A percentile compares a stretch with the other conserved stretches of the same genome.
Evolutionary conservation across 2,888 invertebrate genomes (phyloP).

Genomic region (Amblyteles armatorius): DNA sequence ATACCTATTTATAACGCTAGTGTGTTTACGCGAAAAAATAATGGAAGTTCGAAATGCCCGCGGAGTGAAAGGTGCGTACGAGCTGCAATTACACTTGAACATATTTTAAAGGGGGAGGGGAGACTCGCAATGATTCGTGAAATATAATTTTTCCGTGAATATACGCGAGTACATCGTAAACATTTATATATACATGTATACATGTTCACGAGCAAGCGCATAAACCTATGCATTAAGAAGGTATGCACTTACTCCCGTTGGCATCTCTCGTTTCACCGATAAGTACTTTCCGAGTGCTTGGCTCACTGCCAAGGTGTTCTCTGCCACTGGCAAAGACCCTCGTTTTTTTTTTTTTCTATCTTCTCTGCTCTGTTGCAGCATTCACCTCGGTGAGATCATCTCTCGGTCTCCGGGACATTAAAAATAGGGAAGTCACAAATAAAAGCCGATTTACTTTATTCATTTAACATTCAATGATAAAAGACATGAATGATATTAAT

Average conservation of each 20-base stretch:
- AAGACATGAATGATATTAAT: too few relatives aligned
- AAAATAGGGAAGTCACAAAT: background rate
- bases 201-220: slow-evolving; percentile 1
- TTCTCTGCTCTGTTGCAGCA: background rate
- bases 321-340: slow-evolving; percentile 35
- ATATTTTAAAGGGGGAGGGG: slow-evolving; percentile 12
- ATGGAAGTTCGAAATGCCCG: slow-evolving; percentile 13
- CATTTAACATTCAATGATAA: background rate
- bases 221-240: slow-evolving; percentile 18
- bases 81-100: slow-evolving; percentile 39
- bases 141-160: slow-evolving; percentile 55
- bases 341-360: slow-evolving; percentile 26
- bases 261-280: slow-evolving; percentile 65
- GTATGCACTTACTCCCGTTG: background rate
- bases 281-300: slow-evolving; percentile 33
- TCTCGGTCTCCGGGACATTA: background rate
- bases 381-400: slow-evolving; percentile 21
- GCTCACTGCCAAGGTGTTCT: slow-evolving; percentile 63
- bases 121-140: slow-evolving; percentile 54
- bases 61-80: slow-evolving; percentile 60
- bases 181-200: background rate
- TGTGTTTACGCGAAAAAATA: slow-evolving; percentile 35
- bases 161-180: background rate
- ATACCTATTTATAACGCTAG: slow-evolving; percentile 46
- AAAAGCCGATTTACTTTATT: background rate